Conservation (phyloP, 1,140 invertebrate genomes). For the Teleogryllus occipitalis region DNA sequence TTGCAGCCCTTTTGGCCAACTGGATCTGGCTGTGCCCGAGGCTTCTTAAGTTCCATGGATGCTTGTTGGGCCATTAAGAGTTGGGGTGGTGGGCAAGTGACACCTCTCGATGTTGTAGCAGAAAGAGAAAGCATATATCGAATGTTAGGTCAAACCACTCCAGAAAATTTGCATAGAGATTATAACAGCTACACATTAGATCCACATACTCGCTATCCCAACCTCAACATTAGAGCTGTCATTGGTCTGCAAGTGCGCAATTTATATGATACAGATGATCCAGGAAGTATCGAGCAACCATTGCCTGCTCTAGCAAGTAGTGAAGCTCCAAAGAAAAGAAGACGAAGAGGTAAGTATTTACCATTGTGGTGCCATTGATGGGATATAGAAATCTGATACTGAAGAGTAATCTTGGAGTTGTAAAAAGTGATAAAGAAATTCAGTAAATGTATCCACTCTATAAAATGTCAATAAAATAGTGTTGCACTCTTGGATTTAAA, state of each 20-base stretch:
- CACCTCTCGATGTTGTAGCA: slow-evolving; percentile 75
- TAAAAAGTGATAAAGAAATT: no score
- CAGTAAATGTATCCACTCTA: no score
- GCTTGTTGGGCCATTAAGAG: slow-evolving; percentile 89
- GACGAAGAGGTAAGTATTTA: slow-evolving; percentile 46
- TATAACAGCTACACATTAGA: slow-evolving; percentile 81
- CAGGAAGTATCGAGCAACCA: slow-evolving; percentile 42
- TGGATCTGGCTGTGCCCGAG: slow-evolving; percentile 92
- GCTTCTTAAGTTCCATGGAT: slow-evolving; percentile 92
- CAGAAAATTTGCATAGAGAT: slow-evolving; percentile 89
- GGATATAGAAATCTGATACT: no score
- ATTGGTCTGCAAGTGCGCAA: slow-evolving; percentile 56
- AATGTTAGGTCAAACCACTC: slow-evolving; percentile 85
- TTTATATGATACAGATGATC: slow-evolving; percentile 53
- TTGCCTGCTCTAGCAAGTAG: slow-evolving; percentile 29
- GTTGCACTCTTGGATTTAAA: no score
- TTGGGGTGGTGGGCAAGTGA: slow-evolving; percentile 61
- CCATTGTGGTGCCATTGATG: no score
- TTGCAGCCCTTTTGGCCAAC: slow-evolving; percentile 94
- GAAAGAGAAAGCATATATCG: slow-evolving; percentile 93
- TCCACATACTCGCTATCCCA: slow-evolving; percentile 70
- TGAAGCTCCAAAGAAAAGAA: slow-evolving; percentile 52
- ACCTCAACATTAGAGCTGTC: slow-evolving; percentile 51
- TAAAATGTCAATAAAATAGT: no score
- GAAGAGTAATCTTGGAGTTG: no score